Base-by-base conservation (phyloP, 2,113 vertebrate genomes). In the Dicrurus megarhynchus region DNA sequence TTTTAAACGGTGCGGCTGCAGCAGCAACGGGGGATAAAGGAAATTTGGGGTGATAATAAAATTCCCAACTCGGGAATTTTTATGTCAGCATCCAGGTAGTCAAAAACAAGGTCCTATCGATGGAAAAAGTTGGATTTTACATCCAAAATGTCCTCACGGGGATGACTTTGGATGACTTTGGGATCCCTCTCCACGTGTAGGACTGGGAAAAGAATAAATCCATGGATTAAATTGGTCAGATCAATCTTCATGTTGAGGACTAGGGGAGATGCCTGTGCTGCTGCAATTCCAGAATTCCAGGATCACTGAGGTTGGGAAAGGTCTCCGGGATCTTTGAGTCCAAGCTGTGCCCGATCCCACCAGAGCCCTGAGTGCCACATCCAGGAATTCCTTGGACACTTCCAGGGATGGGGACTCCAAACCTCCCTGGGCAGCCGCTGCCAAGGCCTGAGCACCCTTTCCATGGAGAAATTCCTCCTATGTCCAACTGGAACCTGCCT, bases 191-290 rank as follows among this genome's bases (percentile, higher is more conserved):
- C n/a, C 28, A 1, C 3, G 14, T 21, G 12, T 9, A 39, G 44
- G 41, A 9, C 22, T n/a, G 19, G 9, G 24, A 61, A 57, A 91
- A 69, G 24, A 49, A 41, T 26, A 20, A 84, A 74, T 56, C 19
- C 2, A 0, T 6, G 10, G 42, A 13, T 30, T 30, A 1, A 21
- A 47, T 4, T 19, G 30, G 42, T 32, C 28, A 22, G 44, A 33
- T 42, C 22, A 33, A 32, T 7, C 8, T 18, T 24, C 28, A 1
- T 10, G 21, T 4, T 30, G 77, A 74, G 68, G 55, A 16, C 16
- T 2, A 10, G 10, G 15, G 18, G 44, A 55, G 12, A 3, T 12
- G 16, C 13, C 28, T 6, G 41, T 28, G 69, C 11, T 2, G 10
- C 3, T 70, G 39, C 20, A 53, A 0, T 44, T 21, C 16, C 4